These are phyloP conservation scores for Parasteatoda lunata DNA, from an alignment of 2,888 invertebrate species.

Conservation along the genomic window DNA sequence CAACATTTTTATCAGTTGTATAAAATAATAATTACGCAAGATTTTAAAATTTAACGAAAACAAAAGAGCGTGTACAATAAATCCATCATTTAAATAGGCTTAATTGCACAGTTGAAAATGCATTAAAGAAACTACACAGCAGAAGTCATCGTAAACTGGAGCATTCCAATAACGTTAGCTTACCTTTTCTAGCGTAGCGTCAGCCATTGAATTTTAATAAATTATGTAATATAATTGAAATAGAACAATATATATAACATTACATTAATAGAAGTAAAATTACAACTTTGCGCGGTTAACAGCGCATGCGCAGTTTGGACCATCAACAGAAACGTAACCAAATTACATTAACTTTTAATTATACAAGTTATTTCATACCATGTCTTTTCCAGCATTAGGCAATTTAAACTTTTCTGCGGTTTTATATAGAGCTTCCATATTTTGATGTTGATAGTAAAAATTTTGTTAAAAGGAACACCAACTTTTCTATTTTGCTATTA, in stretches of 20 bases:
- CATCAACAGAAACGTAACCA: neutral
- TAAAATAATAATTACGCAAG: neutral
- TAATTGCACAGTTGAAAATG: too few relatives aligned
- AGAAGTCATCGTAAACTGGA: too few relatives aligned
- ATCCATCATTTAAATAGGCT: too few relatives aligned
- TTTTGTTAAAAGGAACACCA: too few relatives aligned
- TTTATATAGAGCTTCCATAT: constrained; percentile 58
- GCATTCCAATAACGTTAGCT: neutral
- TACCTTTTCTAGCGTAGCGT: constrained; percentile 37
- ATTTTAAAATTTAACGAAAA: constrained; percentile 13
- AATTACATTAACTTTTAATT: constrained; percentile 13
- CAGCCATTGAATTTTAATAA: constrained; percentile 43
- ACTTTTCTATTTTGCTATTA: too few relatives aligned
- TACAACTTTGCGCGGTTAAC: constrained; percentile 8
- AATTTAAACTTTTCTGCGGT: constrained; percentile 61
- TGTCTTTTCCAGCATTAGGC: constrained; percentile 45
- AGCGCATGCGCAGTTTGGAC: constrained; percentile 48
- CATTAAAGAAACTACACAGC: too few relatives aligned
- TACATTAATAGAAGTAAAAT: constrained; percentile 1
- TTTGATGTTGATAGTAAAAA: neutral
- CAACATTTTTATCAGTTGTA: neutral
- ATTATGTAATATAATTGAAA: neutral
- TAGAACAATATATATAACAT: constrained; percentile 28
- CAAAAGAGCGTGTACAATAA: neutral
- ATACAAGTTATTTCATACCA: constrained; percentile 42